A percentile compares a stretch with the other conserved stretches of the same genome.
Conservation (phyloP, 2,113 vertebrate genomes). For the Entosphenus tridentatus region DNA sequence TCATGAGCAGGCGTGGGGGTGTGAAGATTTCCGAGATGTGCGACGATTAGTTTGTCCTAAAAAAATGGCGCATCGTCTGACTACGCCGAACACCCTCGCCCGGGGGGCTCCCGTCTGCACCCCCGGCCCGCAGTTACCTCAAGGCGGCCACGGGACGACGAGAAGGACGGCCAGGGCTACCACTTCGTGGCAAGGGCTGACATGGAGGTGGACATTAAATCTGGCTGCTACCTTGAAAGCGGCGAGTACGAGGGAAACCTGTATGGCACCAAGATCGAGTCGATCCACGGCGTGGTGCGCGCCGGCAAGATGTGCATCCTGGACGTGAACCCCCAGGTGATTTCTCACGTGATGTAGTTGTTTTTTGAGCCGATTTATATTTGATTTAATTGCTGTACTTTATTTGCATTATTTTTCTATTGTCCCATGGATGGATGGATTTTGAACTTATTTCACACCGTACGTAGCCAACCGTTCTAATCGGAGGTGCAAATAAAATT, state of each 20-base stretch:
- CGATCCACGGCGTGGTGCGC: slow-evolving; percentile 71
- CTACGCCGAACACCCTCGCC: no score
- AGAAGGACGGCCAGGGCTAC: slow-evolving; percentile 73
- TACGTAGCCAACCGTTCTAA: background rate
- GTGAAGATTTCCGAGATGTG: no score
- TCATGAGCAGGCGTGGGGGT: no score
- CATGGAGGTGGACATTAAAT: slow-evolving; percentile 81
- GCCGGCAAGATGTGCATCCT: slow-evolving; percentile 75
- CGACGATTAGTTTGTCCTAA: slow-evolving; percentile 4
- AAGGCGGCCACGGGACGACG: slow-evolving; percentile 62
- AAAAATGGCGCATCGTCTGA: no score
- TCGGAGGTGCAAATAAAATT: background rate
- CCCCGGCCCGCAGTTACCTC: slow-evolving; percentile 45
- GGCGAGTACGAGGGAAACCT: slow-evolving; percentile 93
- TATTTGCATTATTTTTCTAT: background rate
- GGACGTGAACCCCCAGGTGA: slow-evolving; percentile 85
- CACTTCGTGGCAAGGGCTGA: slow-evolving; percentile 55
- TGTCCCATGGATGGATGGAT: background rate
- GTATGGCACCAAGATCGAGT: slow-evolving; percentile 92
- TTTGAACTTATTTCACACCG: background rate
- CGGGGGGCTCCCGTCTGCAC: slow-evolving; percentile 13
- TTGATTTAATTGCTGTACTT: background rate
- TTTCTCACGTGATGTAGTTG: background rate
- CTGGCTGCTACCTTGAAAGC: slow-evolving; percentile 68
- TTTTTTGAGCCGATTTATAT: background rate